Percentiles rank a stretch among this genome's conserved stretches.
Conservation (phyloP, 1,140 invertebrate genomes). For the Ptiloglossa arizonensis region DNA sequence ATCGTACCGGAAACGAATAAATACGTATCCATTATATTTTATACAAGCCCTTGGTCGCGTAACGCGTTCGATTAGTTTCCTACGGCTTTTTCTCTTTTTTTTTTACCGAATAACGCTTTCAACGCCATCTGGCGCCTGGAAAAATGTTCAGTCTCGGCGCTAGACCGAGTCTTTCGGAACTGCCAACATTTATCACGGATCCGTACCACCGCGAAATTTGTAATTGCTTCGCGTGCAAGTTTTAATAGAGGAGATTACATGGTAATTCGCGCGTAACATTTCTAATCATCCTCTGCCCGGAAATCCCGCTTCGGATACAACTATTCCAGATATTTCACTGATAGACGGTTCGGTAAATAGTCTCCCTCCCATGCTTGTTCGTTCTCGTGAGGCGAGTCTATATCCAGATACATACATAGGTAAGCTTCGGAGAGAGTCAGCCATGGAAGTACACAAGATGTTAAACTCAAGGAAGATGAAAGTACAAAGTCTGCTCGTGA, state of each 20-base stretch:
- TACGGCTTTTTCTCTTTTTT: too few species aligned
- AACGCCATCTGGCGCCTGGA: too few species aligned
- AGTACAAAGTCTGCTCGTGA: constrained; percentile 53
- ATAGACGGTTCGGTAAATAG: constrained; percentile 25
- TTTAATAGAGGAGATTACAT: not conserved
- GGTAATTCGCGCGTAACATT: constrained; percentile 8
- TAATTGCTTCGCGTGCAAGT: constrained; percentile 3
- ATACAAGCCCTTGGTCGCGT: too few species aligned
- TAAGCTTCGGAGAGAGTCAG: constrained; percentile 10
- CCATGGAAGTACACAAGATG: constrained; percentile 25
- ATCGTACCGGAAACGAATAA: too few species aligned
- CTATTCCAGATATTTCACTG: constrained; percentile 23
- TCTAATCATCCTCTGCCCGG: not conserved
- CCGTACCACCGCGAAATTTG: too few species aligned
- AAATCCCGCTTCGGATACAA: constrained; percentile 28
- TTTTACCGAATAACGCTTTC: too few species aligned
- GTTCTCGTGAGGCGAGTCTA: constrained; percentile 12
- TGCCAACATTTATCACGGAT: too few species aligned
- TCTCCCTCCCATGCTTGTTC: not conserved
- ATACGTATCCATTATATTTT: too few species aligned
- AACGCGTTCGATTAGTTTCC: too few species aligned
- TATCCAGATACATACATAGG: not conserved
- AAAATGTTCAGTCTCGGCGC: too few species aligned
- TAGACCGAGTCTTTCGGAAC: too few species aligned
- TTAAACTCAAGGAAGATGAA: constrained; percentile 53